Evolutionary conservation across 2,113 vertebrate species (phyloP).

Genomic region (Ceuthmochares aereus): DNA sequence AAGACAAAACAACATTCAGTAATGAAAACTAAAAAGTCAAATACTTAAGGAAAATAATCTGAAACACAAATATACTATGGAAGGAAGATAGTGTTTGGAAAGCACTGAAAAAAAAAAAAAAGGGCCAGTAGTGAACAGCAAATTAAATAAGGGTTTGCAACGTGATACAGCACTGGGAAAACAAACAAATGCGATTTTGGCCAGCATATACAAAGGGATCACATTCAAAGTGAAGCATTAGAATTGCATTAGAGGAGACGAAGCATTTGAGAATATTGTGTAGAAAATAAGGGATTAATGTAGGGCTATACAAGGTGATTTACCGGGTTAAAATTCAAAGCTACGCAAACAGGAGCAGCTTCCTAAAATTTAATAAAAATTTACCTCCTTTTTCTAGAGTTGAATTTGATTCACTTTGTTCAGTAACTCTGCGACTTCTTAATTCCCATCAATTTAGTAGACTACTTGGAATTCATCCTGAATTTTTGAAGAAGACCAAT

Average conservation of each 20-base stretch:
- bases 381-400: neutral
- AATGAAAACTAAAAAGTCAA: constrained; percentile 40
- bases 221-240: neutral
- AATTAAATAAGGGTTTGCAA: constrained; percentile 66
- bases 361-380: neutral
- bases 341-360: neutral
- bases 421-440: neutral
- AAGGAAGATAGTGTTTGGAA: constrained; percentile 44
- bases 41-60: constrained; percentile 56
- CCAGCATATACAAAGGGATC: neutral
- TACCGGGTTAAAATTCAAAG: neutral
- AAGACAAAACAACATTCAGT: neutral
- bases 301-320: neutral
- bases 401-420: neutral
- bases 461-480: neutral
- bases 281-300: neutral
- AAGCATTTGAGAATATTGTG: neutral
- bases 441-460: neutral
- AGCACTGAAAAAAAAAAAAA: neutral
- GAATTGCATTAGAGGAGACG: neutral
- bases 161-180: constrained; percentile 52
- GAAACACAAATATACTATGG: constrained; percentile 49
- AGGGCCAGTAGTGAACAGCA: constrained; percentile 23
- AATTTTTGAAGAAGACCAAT: neutral
- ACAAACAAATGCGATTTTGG: constrained; percentile 60